Conservation (phyloP, 2,888 invertebrate species). For the Meiosimyza decipiens region DNA sequence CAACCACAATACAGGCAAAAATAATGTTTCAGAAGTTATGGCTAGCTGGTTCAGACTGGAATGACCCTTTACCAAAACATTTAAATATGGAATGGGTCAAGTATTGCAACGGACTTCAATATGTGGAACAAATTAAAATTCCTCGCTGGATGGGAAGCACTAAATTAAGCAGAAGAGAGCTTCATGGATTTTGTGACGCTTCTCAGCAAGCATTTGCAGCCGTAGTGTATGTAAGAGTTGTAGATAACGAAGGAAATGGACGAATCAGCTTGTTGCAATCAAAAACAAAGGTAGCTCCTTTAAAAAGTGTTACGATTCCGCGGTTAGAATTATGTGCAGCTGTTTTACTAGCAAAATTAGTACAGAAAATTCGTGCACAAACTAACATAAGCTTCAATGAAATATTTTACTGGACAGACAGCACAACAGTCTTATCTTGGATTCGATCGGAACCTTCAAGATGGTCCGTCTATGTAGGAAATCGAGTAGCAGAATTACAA, state of each 20-base stretch:
- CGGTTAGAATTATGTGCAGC: constrained; percentile 33
- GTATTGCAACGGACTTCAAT: constrained; percentile 21
- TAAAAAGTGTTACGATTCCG: constrained; percentile 25
- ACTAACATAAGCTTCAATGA: constrained; percentile 1
- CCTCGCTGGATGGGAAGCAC: constrained; percentile 34
- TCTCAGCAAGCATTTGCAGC: constrained; percentile 35
- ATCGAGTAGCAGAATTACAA: constrained; percentile 24
- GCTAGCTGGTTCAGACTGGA: constrained; percentile 29
- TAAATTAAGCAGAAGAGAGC: constrained; percentile 14
- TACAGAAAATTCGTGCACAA: constrained; percentile 19
- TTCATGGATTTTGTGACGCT: constrained; percentile 36
- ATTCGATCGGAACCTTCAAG: constrained; percentile 28
- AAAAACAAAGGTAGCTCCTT: constrained; percentile 32
- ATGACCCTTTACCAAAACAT: constrained; percentile 22
- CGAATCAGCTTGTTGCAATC: constrained; percentile 20
- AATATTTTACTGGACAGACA: constrained; percentile 37
- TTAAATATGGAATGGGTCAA: background rate
- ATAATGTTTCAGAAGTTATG: constrained; percentile 15
- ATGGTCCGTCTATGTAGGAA: constrained; percentile 27
- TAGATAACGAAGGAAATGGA: background rate
- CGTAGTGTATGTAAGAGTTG: constrained; percentile 29
- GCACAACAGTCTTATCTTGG: constrained; percentile 36
- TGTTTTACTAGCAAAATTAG: constrained; percentile 5
- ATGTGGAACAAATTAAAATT: constrained; percentile 32
- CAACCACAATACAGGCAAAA: constrained; percentile 36